Evolutionary conservation across 2,888 invertebrate genomes (phyloP).

Genomic region (Melanchra persicariae): DNA sequence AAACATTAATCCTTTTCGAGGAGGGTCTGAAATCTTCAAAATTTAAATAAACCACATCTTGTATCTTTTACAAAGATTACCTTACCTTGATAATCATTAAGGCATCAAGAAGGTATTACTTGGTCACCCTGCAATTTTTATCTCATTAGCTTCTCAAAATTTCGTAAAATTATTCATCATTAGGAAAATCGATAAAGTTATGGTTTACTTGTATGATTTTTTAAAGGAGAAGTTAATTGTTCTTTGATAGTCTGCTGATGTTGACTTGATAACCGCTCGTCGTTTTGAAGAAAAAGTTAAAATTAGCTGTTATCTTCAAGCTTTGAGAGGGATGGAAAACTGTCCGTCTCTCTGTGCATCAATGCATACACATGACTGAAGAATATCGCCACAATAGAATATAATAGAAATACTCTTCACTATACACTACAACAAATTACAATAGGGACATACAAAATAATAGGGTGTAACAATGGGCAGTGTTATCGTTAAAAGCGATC

Average conservation of each 20-base stretch:
- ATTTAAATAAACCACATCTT: slow-evolving; percentile 42
- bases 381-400: not conserved
- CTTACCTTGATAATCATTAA: slow-evolving; percentile 52
- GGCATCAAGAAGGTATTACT: slow-evolving; percentile 57
- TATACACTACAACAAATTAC: too few relatives aligned
- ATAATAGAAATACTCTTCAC: too few relatives aligned
- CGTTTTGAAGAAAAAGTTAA: not conserved
- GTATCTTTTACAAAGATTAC: slow-evolving; percentile 45
- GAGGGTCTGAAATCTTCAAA: slow-evolving; percentile 28
- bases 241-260: slow-evolving; percentile 18
- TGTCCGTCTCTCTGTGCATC: too few relatives aligned
- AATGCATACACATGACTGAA: not conserved
- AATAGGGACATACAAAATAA: too few relatives aligned
- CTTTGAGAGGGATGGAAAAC: too few relatives aligned
- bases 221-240: slow-evolving; percentile 27
- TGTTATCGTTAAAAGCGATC: too few relatives aligned
- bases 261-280: not conserved
- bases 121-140: slow-evolving; percentile 58
- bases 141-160: slow-evolving; percentile 58
- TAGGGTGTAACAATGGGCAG: too few relatives aligned
- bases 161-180: slow-evolving; percentile 60
- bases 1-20: slow-evolving; percentile 40
- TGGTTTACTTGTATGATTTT: slow-evolving; percentile 6
- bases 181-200: slow-evolving; percentile 41
- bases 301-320: not conserved